Base-by-base conservation (phyloP, 2,797 vertebrate genomes). In the Hemibagrus guttatus region DNA sequence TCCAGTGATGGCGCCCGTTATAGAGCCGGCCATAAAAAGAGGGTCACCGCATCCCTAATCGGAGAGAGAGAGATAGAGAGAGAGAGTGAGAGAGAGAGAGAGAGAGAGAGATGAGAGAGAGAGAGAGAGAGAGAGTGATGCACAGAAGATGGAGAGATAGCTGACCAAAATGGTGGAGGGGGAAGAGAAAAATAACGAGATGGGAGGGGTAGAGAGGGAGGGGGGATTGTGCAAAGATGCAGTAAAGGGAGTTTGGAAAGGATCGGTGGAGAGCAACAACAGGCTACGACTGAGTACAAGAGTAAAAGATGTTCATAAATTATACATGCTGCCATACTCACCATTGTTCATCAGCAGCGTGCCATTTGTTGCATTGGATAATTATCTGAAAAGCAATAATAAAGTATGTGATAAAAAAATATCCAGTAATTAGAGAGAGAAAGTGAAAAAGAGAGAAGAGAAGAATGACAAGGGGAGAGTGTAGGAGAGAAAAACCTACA, bases 1-100 rank as follows among this genome's bases (percentile, higher is more conserved):
- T 86, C 84, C 87, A 42, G 66, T 71, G 54, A 26, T 84, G 46
- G 86, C 87, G 91, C 89, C 90, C 13, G 59, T 92, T 92, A 90
- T 91, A 93, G 89, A 93, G 89, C 69, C 86, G 88, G 85, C 89
- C 84, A 82, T 89, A 85, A 90, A 94, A 95, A 94, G 89, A 94
- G 94, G 93, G 93, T 95, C 94, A 94, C 81, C 87, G 88, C 90
- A 90, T 91, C 88, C 89, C 89, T 83, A 91, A 90, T 92, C 88
- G 89, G 85, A 88, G 78, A 68, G 7, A n/a, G 28, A 81, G 80
- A 31, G 81, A 54, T 74, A 72, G 69, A 59, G 66, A 39, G 35
- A 23, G 83, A 71, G 68, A 56, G 64, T 28, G 31, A 23, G 69
- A 59, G 66, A 39, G 76, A 64, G 4, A 12, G 28, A 75, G 79